These are phyloP conservation scores for Arothron firmamentum DNA, from an alignment of 2,113 vertebrate species.

Conservation along the genomic window DNA sequence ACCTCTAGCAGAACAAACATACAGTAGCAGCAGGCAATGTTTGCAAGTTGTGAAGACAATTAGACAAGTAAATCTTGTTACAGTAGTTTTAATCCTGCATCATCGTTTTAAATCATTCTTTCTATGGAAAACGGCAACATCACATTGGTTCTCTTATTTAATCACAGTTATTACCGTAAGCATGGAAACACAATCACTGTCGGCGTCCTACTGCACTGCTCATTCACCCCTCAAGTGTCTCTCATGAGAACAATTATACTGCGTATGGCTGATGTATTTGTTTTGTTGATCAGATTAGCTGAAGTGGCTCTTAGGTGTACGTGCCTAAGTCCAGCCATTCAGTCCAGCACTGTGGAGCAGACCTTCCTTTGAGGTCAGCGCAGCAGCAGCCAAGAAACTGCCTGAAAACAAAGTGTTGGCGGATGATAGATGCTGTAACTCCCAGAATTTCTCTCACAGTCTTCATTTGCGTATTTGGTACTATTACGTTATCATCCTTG, in stretches of 20 bases:
- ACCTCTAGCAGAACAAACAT: too few relatives aligned
- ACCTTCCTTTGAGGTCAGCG: conserved; percentile 50
- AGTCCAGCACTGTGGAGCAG: conserved; percentile 12
- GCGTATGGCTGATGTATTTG: conserved; percentile 22
- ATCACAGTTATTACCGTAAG: neutral
- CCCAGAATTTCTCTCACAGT: conserved; percentile 44
- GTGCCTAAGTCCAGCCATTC: conserved; percentile 36
- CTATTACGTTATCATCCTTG: conserved; percentile 51
- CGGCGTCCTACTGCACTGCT: too few relatives aligned
- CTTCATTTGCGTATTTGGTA: conserved; percentile 55
- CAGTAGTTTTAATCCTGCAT: too few relatives aligned
- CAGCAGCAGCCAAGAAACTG: conserved; percentile 50
- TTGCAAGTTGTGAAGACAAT: too few relatives aligned
- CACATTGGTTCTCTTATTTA: neutral
- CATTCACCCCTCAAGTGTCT: conserved; percentile 38
- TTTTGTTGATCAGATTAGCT: conserved; percentile 53
- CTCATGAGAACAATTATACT: conserved; percentile 30
- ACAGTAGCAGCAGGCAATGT: too few relatives aligned
- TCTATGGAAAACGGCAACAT: too few relatives aligned
- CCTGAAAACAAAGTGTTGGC: conserved; percentile 20
- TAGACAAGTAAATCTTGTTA: too few relatives aligned
- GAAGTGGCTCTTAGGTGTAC: conserved; percentile 55
- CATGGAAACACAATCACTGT: neutral
- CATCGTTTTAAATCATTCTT: too few relatives aligned
- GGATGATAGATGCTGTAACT: conserved; percentile 51